These are phyloP conservation scores for Coleophora flavipennella DNA, from an alignment of 2,888 invertebrate genomes.

Conservation along the genomic window DNA sequence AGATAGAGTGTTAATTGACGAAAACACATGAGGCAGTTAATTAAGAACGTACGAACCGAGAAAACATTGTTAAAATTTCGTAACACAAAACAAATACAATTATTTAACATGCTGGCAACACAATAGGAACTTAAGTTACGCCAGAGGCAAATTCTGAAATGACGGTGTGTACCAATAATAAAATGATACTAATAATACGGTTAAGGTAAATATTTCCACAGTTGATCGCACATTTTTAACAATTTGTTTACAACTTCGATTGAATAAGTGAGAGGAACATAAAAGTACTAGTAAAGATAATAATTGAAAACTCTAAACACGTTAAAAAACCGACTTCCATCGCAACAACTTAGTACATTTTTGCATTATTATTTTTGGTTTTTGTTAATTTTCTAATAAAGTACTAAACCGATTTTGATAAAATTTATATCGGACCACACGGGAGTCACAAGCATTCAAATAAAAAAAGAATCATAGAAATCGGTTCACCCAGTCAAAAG, in stretches of 20 bases:
- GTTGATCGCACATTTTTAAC: slow-evolving; percentile 20
- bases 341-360: too few relatives aligned
- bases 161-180: slow-evolving; percentile 19
- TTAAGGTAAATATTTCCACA: slow-evolving; percentile 35
- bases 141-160: slow-evolving; percentile 21
- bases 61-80: neutral
- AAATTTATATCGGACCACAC: too few relatives aligned
- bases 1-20: slow-evolving; percentile 12
- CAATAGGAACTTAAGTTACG: slow-evolving; percentile 7
- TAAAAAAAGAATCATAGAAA: too few relatives aligned
- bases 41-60: neutral
- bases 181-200: slow-evolving; percentile 28
- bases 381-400: too few relatives aligned
- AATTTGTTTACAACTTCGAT: slow-evolving; percentile 1
- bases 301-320: too few relatives aligned
- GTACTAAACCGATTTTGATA: too few relatives aligned
- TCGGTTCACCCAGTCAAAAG: too few relatives aligned
- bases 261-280: neutral
- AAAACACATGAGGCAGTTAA: slow-evolving; percentile 6
- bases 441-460: too few relatives aligned
- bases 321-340: too few relatives aligned
- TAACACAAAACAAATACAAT: neutral
- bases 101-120: neutral
- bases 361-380: too few relatives aligned
- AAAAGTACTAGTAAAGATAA: too few relatives aligned